Percentiles rank a stretch among this genome's conserved stretches.
These are phyloP conservation scores for Nomada flava DNA, from an alignment of 2,888 invertebrate species.

Conservation along the genomic window DNA sequence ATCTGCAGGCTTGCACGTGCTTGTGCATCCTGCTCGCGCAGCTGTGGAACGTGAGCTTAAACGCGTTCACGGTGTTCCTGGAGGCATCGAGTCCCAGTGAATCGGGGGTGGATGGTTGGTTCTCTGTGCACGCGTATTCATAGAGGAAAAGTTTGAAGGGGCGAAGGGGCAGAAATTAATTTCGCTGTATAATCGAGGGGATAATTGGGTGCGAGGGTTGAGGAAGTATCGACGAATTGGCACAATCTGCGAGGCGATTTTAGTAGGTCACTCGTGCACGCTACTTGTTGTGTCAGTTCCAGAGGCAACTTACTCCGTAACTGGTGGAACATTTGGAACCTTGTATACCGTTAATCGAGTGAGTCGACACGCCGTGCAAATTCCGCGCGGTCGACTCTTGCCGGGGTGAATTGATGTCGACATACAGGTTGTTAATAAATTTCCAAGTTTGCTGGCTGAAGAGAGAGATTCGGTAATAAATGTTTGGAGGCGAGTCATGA, in stretches of 20 bases:
- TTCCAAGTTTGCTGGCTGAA: not conserved
- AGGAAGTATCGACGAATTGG: conserved; percentile 45
- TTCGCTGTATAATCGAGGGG: conserved; percentile 49
- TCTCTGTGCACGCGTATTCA: conserved; percentile 25
- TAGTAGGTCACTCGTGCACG: conserved; percentile 38
- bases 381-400: conserved; percentile 24
- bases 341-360: conserved; percentile 33
- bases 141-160: conserved; percentile 34
- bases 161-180: conserved; percentile 49
- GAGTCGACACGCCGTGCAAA: conserved; percentile 25
- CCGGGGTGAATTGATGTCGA: conserved; percentile 23
- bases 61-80: conserved; percentile 36
- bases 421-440: conserved; percentile 33
- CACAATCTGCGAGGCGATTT: conserved; percentile 20
- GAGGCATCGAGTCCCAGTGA: conserved; percentile 28
- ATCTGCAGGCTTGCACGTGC: conserved; percentile 40
- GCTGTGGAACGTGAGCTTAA: conserved; percentile 41
- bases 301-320: not conserved
- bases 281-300: conserved; percentile 31
- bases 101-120: conserved; percentile 18
- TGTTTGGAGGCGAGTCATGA: too few relatives aligned
- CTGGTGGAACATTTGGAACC: conserved; percentile 12
- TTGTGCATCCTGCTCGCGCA: conserved; percentile 32
- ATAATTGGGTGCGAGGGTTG: conserved; percentile 51
- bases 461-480: too few relatives aligned